These are phyloP conservation scores for Hypomecis atomaria DNA, from an alignment of 2,888 invertebrate genomes.

Conservation along the genomic window DNA sequence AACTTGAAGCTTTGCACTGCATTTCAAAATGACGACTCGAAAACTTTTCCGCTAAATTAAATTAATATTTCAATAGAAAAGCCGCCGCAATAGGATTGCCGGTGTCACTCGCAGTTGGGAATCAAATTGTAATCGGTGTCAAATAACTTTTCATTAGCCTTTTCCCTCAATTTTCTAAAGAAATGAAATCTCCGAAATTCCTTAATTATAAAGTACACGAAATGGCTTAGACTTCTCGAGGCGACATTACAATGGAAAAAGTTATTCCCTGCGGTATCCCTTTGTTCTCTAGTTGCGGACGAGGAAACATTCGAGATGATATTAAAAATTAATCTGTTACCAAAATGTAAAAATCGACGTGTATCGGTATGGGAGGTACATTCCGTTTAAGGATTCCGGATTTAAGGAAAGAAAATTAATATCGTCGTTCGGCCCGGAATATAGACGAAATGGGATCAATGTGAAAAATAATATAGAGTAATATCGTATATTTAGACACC, in stretches of 20 bases:
- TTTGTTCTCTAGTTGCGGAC: neutral
- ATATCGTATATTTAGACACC: too few species aligned
- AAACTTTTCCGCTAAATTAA: neutral
- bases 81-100: neutral
- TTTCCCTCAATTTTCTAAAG: conserved; percentile 12
- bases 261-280: neutral
- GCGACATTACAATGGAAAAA: conserved; percentile 6
- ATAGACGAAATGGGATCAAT: neutral
- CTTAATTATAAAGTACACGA: conserved; percentile 16
- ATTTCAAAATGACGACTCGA: neutral
- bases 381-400: neutral
- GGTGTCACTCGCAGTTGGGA: conserved; percentile 11
- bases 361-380: neutral
- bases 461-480: neutral
- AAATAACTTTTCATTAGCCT: conserved; percentile 25
- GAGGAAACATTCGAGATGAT: neutral
- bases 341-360: neutral
- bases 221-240: conserved; percentile 15
- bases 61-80: neutral
- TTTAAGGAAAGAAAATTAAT: neutral
- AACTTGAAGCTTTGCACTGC: conserved; percentile 1
- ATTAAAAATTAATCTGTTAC: neutral
- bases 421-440: neutral
- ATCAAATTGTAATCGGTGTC: conserved; percentile 16
- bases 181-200: conserved; percentile 9